Conservation (phyloP, 2,888 invertebrate species). For the Torymus tubicola region DNA sequence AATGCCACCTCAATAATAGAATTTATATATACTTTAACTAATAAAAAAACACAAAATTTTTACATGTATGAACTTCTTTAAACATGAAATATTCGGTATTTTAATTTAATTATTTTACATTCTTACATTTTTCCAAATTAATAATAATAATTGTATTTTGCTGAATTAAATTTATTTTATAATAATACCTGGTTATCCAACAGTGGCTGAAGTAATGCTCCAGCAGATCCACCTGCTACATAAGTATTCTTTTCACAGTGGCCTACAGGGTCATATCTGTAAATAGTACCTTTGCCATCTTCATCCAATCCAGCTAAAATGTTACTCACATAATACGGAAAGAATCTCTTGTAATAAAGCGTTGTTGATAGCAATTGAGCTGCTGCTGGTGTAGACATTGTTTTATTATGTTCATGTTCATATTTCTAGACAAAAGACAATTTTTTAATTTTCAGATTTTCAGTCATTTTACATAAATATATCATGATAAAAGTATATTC, state of each 20-base stretch:
- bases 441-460: not conserved
- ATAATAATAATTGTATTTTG: too few species aligned
- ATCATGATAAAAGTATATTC: constrained; percentile 3
- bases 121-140: too few species aligned
- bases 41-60: too few species aligned
- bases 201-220: constrained; percentile 93
- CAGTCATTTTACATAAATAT: not conserved
- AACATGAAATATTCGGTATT: too few species aligned
- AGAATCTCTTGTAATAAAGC: constrained; percentile 97
- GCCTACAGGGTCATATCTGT: constrained; percentile 98
- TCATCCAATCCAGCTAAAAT: constrained; percentile 95
- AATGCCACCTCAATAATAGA: too few species aligned
- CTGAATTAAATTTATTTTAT: too few species aligned
- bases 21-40: too few species aligned
- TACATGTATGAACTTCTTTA: too few species aligned
- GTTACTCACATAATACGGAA: constrained; percentile 98
- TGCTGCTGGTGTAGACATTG: constrained; percentile 93
- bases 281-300: constrained; percentile 95
- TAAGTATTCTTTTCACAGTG: constrained; percentile 92
- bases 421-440: constrained; percentile 83
- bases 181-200: constrained; percentile 91
- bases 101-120: too few species aligned
- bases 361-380: constrained; percentile 98
- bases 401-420: constrained; percentile 93
- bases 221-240: constrained; percentile 94